Evolutionary conservation across 2,888 invertebrate genomes (phyloP), one percentile per base, ranked within the genome.

Genomic region (Zygogramma bicolorata): DNA sequence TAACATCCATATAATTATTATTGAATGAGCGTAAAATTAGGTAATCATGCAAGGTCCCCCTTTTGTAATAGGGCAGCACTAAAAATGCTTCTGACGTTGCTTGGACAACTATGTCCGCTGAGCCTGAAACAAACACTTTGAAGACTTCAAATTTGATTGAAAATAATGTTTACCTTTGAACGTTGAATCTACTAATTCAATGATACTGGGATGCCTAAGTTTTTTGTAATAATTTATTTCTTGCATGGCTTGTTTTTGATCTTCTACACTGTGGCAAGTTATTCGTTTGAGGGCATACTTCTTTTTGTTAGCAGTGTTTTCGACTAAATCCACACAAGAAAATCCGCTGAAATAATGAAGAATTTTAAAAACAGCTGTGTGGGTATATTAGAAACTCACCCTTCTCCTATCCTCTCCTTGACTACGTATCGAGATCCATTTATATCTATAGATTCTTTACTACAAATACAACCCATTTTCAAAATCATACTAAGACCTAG

Each of bases 271-370:
- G 85, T 95, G 95, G 82, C 95, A 95, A n/a, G 90, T 90, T 70
- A 95, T 94, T 80, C 93, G 90, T 87, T 96, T 96, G 57, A 95
- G 87, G 5, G 95, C 96, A 87, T 91, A 95, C 75, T 90, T 88
- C 76, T 91, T 91, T 79, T 90, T 91, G 3, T 91, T 92, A 34
- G 89, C 79, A 1, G 88, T 83, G 83, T 94, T 93, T 85, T 95
- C 93, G 0, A 93, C 92, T 77, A 96, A 88, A 82, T 93, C 93
- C 63, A 96, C 94, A 60, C 92, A 90, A 82, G 95, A 95, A 84
- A 95, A 96, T 8, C 95, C 95, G 7, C 95, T 95, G 85, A 62
- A 88, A 88, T 77, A 71, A 34, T 34, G 34, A 71, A 18, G 42
- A 20, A 46, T 40, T 38, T 1, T 38, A 38, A 42, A 59, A 73